Evolutionary conservation across 1,140 invertebrate species (phyloP), one percentile per base, ranked within the genome.

Genomic region (Colletes gigas): DNA sequence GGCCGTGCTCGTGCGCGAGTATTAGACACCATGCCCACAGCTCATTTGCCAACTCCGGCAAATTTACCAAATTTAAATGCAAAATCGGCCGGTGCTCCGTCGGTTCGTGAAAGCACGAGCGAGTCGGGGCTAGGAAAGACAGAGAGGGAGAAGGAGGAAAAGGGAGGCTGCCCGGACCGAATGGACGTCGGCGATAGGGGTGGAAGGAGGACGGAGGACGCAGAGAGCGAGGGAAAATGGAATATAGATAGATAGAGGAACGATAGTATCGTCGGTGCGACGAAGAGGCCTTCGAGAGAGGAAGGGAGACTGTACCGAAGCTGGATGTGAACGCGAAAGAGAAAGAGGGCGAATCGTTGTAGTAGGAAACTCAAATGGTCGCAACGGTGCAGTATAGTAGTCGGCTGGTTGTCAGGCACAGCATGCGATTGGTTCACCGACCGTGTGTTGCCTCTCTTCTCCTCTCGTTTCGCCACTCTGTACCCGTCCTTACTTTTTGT

Each of bases 41-140:
- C 91, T 92, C 91, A 92, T 92, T 92, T 92, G 91, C 91, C 90
- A 92, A 92, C 90, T 92, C 90, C 86, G 91, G 90, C 87, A 92
- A 92, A 92, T 92, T 92, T 92, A 90, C 90, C 88, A 92, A 92
- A 92, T 92, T 92, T 92, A 92, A 92, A 92, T 92, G 91, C 91
- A 92, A 92, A 92, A 92, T 92, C 91, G 91, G 90, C 88, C 83
- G 85, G 76, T 81, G 87, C 81, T 85, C 76, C 79, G 81, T 76
- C 83, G 83, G 71, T 88, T 63, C 79, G 76, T 66, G 85, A 60
- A 67, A 78, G 73, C 68, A 55, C 50, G 75, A 76, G 79, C 73
- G 81, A 77, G 73, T 47, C 14, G 57, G 76, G 15, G 63, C 52
- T 55, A 41, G 59, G 71, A 63, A 14, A 21, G 47, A 60, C 59